Conservation (phyloP, 1,140 invertebrate species). For the Eulimnadia texana region DNA sequence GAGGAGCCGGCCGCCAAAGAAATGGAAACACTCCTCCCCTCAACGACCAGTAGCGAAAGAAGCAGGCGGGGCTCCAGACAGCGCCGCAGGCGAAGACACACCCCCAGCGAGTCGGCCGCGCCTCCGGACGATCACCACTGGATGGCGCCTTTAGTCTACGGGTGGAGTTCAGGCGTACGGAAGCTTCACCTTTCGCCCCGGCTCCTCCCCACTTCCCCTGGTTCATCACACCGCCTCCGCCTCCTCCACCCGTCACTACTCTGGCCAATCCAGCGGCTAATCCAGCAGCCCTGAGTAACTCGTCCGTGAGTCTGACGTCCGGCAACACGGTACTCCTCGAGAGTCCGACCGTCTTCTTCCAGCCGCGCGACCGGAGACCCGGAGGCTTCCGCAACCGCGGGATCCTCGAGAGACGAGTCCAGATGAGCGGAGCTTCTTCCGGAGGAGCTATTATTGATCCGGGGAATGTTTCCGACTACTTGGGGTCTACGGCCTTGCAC, state of each 20-base stretch:
- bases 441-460: background rate
- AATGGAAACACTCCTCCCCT: background rate
- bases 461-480: slow-evolving; percentile 8
- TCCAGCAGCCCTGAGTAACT: slow-evolving; percentile 2
- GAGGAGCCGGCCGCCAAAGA: background rate
- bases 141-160: too few relatives aligned
- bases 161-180: too few relatives aligned
- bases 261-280: background rate
- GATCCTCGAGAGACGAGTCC: slow-evolving; percentile 9
- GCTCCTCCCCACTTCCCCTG: slow-evolving; percentile 9
- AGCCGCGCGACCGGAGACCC: slow-evolving; percentile 12
- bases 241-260: background rate
- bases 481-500: slow-evolving; percentile 13
- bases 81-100: background rate
- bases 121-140: too few relatives aligned
- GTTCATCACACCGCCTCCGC: slow-evolving; percentile 1
- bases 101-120: background rate
- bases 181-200: background rate
- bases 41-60: background rate
- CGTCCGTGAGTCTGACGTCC: slow-evolving; percentile 1
- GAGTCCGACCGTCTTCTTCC: slow-evolving; percentile 6
- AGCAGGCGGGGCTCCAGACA: background rate
- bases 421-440: background rate
- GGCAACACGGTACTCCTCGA: slow-evolving; percentile 1
- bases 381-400: slow-evolving; percentile 2